phyloP scores from a whole-genome alignment of 2,888 invertebrate species.

The Parnassius mnemosyne region DNA sequence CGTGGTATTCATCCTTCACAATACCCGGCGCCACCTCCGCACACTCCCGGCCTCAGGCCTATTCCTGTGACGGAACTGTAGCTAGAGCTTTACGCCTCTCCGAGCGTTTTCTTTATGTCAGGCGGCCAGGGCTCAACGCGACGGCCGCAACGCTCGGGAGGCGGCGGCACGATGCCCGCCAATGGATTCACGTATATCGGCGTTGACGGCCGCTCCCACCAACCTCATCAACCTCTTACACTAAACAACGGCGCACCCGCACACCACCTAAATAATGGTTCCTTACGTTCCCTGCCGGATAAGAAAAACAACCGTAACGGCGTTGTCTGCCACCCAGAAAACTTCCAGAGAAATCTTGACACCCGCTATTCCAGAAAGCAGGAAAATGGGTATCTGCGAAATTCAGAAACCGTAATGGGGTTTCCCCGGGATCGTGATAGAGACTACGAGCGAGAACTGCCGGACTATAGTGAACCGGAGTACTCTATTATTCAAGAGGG shows the following conservation, averaged over 20 bases:
- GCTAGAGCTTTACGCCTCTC: constrained; percentile 97
- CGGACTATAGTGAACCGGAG: constrained; percentile 74
- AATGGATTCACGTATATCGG: constrained; percentile 89
- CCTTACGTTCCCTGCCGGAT: constrained; percentile 72
- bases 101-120: constrained; percentile 88
- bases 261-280: constrained; percentile 75
- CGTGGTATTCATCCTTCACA: constrained; percentile 82
- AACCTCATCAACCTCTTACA: constrained; percentile 68
- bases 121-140: constrained; percentile 78
- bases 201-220: constrained; percentile 82
- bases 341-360: constrained; percentile 76
- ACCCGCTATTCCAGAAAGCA: constrained; percentile 74
- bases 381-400: constrained; percentile 75
- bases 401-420: constrained; percentile 69
- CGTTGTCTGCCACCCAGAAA: constrained; percentile 70
- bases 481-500: constrained; percentile 75
- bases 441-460: constrained; percentile 51
- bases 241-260: constrained; percentile 77
- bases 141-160: constrained; percentile 74
- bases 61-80: constrained; percentile 96
- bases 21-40: constrained; percentile 75
- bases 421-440: constrained; percentile 53
- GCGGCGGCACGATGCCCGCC: constrained; percentile 83
- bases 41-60: constrained; percentile 79
- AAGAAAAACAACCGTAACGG: constrained; percentile 73